Evolutionary conservation across 2,113 vertebrate species (phyloP).

Genomic region (Leiothrix lutea): DNA sequence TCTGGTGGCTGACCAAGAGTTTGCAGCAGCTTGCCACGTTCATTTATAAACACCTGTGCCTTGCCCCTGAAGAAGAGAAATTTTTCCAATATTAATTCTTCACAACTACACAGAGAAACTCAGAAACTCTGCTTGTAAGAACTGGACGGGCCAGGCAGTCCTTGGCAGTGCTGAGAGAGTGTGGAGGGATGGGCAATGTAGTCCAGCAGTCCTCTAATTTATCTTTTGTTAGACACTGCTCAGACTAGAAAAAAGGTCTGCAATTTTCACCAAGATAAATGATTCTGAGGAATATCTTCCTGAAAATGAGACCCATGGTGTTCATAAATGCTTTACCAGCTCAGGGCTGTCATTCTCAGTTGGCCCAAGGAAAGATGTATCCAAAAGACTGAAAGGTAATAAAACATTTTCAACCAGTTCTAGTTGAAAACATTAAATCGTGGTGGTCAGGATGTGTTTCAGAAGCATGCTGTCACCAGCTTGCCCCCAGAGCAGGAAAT

Average conservation of each 20-base stretch:
- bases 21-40: not conserved
- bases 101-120: not conserved
- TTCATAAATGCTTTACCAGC: not conserved
- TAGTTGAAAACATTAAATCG: not conserved
- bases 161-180: not conserved
- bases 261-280: not conserved
- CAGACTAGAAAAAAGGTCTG: conserved; percentile 16
- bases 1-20: not conserved
- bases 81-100: not conserved
- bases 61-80: not conserved
- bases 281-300: not conserved
- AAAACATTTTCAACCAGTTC: not conserved
- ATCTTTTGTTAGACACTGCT: not conserved
- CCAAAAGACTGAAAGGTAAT: not conserved
- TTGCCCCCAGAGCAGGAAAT: not conserved
- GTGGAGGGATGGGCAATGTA: not conserved
- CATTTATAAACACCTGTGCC: not conserved
- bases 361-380: not conserved
- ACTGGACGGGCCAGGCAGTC: not conserved
- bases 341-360: not conserved
- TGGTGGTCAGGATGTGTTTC: not conserved
- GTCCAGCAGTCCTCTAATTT: not conserved
- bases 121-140: not conserved
- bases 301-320: not conserved
- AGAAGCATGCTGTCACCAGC: not conserved